A percentile compares a stretch with the other conserved stretches of the same genome.
Evolutionary conservation across 2,888 invertebrate genomes (phyloP).

Genomic region (Homarus gammarus): DNA sequence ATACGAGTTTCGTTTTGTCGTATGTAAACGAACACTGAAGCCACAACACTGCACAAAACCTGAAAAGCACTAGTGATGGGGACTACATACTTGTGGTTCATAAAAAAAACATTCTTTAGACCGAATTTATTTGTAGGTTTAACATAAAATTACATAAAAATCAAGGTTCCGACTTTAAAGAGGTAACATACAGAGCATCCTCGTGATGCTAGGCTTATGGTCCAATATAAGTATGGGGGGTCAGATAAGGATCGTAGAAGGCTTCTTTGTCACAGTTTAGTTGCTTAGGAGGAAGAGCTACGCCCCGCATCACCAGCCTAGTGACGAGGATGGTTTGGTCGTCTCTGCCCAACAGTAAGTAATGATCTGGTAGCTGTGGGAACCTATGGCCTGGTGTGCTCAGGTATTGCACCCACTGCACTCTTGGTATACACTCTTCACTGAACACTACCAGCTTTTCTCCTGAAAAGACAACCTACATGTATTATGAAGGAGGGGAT

Average conservation of each 20-base stretch:
- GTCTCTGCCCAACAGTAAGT: neutral
- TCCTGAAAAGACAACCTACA: neutral
- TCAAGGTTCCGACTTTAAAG: too few species aligned
- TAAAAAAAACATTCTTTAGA: too few species aligned
- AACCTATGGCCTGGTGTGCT: neutral
- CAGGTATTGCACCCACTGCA: neutral
- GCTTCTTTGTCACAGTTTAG: neutral
- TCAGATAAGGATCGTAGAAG: neutral
- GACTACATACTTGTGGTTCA: too few species aligned
- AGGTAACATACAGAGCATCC: too few species aligned
- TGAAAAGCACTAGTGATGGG: too few species aligned
- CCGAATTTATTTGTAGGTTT: too few species aligned
- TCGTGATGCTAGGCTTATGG: too few species aligned
- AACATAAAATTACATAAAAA: too few species aligned
- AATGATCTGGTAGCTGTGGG: neutral
- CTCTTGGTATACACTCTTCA: neutral
- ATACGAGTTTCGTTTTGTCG: too few species aligned
- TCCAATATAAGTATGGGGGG: neutral
- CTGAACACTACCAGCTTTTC: neutral
- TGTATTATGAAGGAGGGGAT: too few species aligned
- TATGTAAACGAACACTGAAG: too few species aligned
- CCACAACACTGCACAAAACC: too few species aligned
- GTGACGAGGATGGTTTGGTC: neutral
- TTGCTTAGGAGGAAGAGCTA: neutral
- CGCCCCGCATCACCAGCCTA: neutral